A percentile compares a stretch with the other conserved stretches of the same genome.
These are phyloP conservation scores for Aulostomus chinensis DNA, from an alignment of 2,797 vertebrate species.

Conservation along the genomic window DNA sequence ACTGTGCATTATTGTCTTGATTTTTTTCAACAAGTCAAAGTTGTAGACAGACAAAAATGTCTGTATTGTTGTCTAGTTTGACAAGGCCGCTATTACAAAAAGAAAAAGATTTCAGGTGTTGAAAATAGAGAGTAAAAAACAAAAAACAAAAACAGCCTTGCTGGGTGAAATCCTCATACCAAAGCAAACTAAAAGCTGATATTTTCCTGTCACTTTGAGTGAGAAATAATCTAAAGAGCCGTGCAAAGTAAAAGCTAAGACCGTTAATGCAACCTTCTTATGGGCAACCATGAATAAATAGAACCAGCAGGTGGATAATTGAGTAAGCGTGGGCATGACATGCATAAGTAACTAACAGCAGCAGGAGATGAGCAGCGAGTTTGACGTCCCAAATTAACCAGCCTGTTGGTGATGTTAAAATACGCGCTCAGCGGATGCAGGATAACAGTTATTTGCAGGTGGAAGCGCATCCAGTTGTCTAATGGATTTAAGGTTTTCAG, in stretches of 20 bases:
- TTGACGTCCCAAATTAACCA: constrained; percentile 23
- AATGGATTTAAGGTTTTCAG: neutral
- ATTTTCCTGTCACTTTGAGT: constrained; percentile 8
- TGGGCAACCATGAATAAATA: constrained; percentile 4
- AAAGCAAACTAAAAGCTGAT: constrained; percentile 15
- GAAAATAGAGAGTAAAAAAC: too few species aligned
- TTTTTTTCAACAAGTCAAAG: too few species aligned
- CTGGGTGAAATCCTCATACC: constrained; percentile 1
- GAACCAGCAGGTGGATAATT: constrained; percentile 36
- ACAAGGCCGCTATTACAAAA: constrained; percentile 1
- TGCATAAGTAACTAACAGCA: constrained; percentile 26
- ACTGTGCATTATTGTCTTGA: too few species aligned
- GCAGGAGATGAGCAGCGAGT: constrained; percentile 10
- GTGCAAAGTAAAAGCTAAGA: constrained; percentile 10
- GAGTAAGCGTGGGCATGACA: constrained; percentile 13
- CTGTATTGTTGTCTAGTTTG: neutral
- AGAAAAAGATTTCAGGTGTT: neutral
- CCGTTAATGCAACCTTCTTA: neutral
- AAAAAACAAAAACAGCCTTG: too few species aligned
- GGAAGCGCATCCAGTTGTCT: neutral
- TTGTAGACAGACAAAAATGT: too few species aligned
- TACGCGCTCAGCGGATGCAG: constrained; percentile 15
- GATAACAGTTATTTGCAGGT: neutral
- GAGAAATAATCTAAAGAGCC: constrained; percentile 8
- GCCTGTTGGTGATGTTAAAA: constrained; percentile 10